Evolutionary conservation across 2,888 invertebrate species (phyloP).

Genomic region (Diabrotica balteata): DNA sequence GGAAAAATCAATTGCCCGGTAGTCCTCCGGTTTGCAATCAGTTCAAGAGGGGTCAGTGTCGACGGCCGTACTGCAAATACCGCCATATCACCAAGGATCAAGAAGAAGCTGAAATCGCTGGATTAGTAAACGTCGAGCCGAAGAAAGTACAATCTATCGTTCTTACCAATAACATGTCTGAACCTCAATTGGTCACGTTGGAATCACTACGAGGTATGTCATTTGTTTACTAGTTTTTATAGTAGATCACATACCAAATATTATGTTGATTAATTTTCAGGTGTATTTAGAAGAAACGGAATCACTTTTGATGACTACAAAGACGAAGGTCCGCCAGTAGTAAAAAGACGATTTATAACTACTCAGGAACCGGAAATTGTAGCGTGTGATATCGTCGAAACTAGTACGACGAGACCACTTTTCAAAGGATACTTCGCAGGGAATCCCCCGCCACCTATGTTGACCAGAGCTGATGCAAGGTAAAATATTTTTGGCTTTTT

Average conservation of each 20-base stretch:
- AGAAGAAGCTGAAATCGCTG: constrained; percentile 58
- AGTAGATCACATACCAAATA: too few species aligned
- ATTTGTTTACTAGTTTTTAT: constrained; percentile 1
- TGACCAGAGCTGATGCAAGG: constrained; percentile 55
- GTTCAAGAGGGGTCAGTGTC: constrained; percentile 63
- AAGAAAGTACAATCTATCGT: constrained; percentile 38
- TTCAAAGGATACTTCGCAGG: constrained; percentile 59
- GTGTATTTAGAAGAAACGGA: constrained; percentile 44
- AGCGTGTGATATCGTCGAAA: constrained; percentile 42
- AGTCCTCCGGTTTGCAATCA: constrained; percentile 62
- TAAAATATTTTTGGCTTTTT: constrained; percentile 29
- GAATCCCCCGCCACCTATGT: constrained; percentile 55
- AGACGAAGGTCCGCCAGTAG: constrained; percentile 54
- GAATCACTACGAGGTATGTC: constrained; percentile 40
- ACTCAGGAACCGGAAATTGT: constrained; percentile 45
- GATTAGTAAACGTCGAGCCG: constrained; percentile 50
- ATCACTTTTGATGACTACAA: constrained; percentile 52
- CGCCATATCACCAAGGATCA: constrained; percentile 58
- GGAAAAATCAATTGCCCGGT: constrained; percentile 58
- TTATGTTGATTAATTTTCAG: constrained; percentile 19
- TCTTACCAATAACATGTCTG: constrained; percentile 35
- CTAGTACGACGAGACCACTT: constrained; percentile 37
- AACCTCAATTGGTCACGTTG: constrained; percentile 40
- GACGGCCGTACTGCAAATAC: constrained; percentile 57
- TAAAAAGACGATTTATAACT: constrained; percentile 55